A percentile compares a stretch with the other conserved stretches of the same genome.
Evolutionary conservation across 2,888 invertebrate genomes (phyloP).

Genomic region (Allygus modestus): DNA sequence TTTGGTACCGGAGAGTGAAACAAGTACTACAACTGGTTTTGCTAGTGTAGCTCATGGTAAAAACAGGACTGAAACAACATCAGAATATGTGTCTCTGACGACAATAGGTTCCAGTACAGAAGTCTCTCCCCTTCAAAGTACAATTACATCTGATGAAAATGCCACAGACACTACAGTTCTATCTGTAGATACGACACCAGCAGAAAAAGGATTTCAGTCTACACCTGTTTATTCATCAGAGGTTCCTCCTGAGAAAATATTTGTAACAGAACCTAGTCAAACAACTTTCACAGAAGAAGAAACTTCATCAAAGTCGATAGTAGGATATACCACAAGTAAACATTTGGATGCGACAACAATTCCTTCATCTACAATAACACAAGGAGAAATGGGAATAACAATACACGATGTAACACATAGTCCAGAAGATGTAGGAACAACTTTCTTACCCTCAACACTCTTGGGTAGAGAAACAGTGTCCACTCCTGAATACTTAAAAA

Average conservation of each 20-base stretch:
- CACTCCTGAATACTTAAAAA: background rate
- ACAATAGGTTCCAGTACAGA: background rate
- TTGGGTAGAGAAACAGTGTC: background rate
- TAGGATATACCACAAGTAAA: background rate
- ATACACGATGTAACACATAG: background rate
- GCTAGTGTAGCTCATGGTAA: background rate
- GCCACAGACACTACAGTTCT: background rate
- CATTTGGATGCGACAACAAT: background rate
- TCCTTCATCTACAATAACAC: background rate
- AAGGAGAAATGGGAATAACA: background rate
- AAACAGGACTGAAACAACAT: background rate
- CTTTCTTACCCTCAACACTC: background rate
- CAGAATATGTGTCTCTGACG: background rate
- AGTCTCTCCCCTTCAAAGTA: background rate
- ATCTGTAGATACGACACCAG: constrained; percentile 5
- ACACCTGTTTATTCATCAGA: background rate
- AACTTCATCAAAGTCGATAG: background rate
- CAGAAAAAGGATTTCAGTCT: background rate
- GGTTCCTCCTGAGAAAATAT: background rate
- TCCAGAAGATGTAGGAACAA: background rate
- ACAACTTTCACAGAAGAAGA: background rate
- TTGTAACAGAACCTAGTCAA: background rate
- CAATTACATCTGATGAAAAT: background rate
- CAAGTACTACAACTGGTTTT: background rate
- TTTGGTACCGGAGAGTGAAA: background rate